Percentiles rank a stretch among this genome's conserved stretches.
These are phyloP conservation scores for Forficula auricularia DNA, from an alignment of 1,140 invertebrate species.

Conservation along the genomic window DNA sequence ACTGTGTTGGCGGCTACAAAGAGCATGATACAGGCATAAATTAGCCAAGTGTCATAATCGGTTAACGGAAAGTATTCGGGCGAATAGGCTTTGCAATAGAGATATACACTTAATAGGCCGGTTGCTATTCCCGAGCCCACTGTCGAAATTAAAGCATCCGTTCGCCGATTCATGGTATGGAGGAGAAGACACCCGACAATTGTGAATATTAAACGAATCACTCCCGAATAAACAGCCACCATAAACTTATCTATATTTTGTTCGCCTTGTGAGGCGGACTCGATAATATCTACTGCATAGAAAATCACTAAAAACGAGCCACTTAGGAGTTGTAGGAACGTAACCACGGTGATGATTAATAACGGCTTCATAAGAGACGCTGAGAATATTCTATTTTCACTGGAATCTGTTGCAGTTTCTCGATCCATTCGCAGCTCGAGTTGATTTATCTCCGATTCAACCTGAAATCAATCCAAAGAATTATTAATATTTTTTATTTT, in stretches of 20 bases:
- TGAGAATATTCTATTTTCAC: slow-evolving; percentile 12
- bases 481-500: no score
- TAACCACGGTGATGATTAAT: slow-evolving; percentile 49
- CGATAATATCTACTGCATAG: slow-evolving; percentile 50
- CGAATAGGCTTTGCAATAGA: not conserved
- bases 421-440: slow-evolving; percentile 17
- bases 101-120: slow-evolving; percentile 16
- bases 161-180: slow-evolving; percentile 38
- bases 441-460: slow-evolving; percentile 17
- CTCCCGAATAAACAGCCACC: slow-evolving; percentile 44
- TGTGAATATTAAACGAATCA: slow-evolving; percentile 40
- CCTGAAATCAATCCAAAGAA: slow-evolving; percentile 12
- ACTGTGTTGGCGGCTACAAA: slow-evolving; percentile 52
- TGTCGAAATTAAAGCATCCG: slow-evolving; percentile 41
- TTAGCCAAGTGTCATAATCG: slow-evolving; percentile 20
- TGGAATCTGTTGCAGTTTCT: slow-evolving; percentile 7
- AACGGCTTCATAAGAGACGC: slow-evolving; percentile 47
- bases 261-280: slow-evolving; percentile 30
- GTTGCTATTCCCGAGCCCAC: slow-evolving; percentile 30
- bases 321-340: slow-evolving; percentile 46
- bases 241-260: slow-evolving; percentile 26
- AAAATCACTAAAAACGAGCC: slow-evolving; percentile 57
- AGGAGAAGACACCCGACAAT: slow-evolving; percentile 42
- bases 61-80: not conserved
- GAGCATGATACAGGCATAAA: slow-evolving; percentile 33